phyloP scores from a whole-genome alignment of 1,140 invertebrate species.

The Zelostemma sp. region DNA sequence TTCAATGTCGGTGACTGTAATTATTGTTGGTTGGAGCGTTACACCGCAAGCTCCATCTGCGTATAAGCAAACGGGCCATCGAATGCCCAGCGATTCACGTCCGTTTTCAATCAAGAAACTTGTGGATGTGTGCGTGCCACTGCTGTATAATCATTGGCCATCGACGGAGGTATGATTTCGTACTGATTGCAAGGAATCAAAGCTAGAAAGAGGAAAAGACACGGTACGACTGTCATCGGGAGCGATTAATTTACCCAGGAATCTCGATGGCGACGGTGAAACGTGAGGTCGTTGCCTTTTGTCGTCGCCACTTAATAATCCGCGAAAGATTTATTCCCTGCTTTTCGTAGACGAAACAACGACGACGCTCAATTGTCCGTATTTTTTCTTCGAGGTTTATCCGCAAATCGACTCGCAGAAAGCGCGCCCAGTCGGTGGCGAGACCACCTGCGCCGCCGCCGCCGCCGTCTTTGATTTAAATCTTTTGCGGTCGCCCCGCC shows the following conservation, averaged over 20 bases:
- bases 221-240: background rate
- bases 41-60: no score
- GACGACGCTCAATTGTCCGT: no score
- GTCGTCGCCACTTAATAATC: no score
- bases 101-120: constrained; percentile 28
- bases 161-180: constrained; percentile 23
- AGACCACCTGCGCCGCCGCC: constrained; percentile 36
- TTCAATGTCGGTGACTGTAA: no score
- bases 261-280: no score
- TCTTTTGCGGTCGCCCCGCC: no score
- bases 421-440: constrained; percentile 28
- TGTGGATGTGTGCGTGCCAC: constrained; percentile 12
- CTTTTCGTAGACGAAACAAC: no score
- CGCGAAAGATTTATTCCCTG: no score
- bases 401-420: no score
- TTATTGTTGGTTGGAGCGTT: no score
- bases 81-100: constrained; percentile 20
- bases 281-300: no score
- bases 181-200: constrained; percentile 19
- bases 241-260: background rate
- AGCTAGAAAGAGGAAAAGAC: background rate
- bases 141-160: constrained; percentile 24
- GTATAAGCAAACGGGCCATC: background rate
- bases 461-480: constrained; percentile 17
- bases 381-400: no score